phyloP scores from a whole-genome alignment of 2,888 invertebrate genomes.

The Trachelus iudaicus region DNA sequence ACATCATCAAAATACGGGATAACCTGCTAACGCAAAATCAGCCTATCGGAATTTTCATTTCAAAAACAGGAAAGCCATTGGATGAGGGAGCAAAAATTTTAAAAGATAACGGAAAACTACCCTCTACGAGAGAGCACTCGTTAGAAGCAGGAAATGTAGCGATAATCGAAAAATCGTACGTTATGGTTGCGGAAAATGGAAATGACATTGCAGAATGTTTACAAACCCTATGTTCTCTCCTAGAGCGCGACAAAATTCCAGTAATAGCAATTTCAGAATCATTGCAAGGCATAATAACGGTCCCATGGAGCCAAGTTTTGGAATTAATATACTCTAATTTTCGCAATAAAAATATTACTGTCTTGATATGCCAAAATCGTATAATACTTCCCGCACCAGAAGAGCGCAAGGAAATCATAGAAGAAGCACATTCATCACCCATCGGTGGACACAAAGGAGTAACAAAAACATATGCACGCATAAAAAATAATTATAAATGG shows the following conservation, averaged over 20 bases:
- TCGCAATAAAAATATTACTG: no score
- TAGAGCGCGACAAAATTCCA: not conserved
- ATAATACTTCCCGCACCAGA: not conserved
- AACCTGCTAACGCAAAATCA: slow-evolving; percentile 1
- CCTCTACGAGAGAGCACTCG: not conserved
- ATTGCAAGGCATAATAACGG: slow-evolving; percentile 5
- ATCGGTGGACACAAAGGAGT: slow-evolving; percentile 31
- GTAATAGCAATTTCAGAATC: not conserved
- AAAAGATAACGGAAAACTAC: not conserved
- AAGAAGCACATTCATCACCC: slow-evolving; percentile 8
- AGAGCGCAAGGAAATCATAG: slow-evolving; percentile 5
- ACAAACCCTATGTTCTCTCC: not conserved
- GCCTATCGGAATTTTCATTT: not conserved
- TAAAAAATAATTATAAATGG: slow-evolving; percentile 23
- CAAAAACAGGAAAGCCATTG: slow-evolving; percentile 1
- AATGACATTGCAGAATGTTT: not conserved
- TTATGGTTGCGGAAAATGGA: not conserved
- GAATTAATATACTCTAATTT: no score
- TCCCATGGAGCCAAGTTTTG: not conserved
- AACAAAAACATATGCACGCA: slow-evolving; percentile 19
- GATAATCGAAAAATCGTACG: not conserved
- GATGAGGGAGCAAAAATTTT: not conserved
- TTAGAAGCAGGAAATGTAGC: not conserved
- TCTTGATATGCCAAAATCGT: not conserved
- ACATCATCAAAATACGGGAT: not conserved